Evolutionary conservation across 2,888 invertebrate genomes (phyloP).

Genomic region (Drosophila paranaensis): DNA sequence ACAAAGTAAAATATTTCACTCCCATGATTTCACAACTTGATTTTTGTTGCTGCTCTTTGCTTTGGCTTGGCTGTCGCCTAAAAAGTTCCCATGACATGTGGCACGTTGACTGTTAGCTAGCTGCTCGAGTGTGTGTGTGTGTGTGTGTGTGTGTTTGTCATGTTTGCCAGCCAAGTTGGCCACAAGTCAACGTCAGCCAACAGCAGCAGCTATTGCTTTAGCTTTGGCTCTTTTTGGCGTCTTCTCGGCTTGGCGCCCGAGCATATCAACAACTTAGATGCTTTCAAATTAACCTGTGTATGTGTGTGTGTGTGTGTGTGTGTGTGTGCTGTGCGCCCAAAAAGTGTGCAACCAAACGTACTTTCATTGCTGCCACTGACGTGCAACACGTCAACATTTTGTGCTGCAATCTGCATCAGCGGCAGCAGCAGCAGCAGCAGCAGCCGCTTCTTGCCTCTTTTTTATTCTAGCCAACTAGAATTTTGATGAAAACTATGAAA

Average conservation of each 20-base stretch:
- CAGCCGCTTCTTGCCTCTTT: conserved; percentile 3
- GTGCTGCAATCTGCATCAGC: conserved; percentile 25
- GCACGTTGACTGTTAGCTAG: conserved; percentile 50
- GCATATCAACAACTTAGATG: conserved; percentile 71
- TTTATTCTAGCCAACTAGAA: conserved; percentile 31
- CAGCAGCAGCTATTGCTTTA: conserved; percentile 17
- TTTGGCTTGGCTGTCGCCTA: conserved; percentile 34
- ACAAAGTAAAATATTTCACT: conserved; percentile 75
- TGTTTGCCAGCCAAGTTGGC: conserved; percentile 47
- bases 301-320: conserved; percentile 30
- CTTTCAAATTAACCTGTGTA: conserved; percentile 69
- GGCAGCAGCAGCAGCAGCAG: conserved; percentile 1
- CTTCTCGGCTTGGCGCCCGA: conserved; percentile 27
- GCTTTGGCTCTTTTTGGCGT: conserved; percentile 27
- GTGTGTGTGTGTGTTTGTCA: conserved; percentile 19
- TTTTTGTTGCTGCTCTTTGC: conserved; percentile 2
- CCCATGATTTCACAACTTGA: conserved; percentile 71
- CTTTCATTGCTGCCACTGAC: conserved; percentile 45
- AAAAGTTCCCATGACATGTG: conserved; percentile 76
- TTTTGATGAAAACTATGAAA: conserved; percentile 41
- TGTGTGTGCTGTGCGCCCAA: conserved; percentile 32
- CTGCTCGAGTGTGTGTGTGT: conserved; percentile 12
- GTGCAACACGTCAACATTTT: conserved; percentile 28
- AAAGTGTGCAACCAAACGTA: conserved; percentile 45
- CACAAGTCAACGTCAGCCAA: conserved; percentile 65